Conservation (phyloP, 2,113 vertebrate species). For the Delphinapterus leucas region DNA sequence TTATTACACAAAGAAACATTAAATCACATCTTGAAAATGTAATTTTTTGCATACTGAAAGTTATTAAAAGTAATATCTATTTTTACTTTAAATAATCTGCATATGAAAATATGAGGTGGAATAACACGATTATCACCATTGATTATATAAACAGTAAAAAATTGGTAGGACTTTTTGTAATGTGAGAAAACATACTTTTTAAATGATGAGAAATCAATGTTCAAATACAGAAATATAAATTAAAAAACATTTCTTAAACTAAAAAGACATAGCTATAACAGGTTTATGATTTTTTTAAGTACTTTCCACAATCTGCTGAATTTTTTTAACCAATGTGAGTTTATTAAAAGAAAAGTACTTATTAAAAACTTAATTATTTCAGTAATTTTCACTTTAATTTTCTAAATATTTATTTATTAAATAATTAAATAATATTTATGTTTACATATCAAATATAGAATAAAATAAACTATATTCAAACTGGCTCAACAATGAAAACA, state of each 20-base stretch:
- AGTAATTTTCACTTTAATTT: slow-evolving; percentile 18
- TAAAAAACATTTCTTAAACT: slow-evolving; percentile 6
- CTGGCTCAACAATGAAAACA: slow-evolving; percentile 8
- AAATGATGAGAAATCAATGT: slow-evolving; percentile 8
- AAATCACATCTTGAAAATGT: background rate
- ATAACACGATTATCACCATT: background rate
- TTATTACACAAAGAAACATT: background rate
- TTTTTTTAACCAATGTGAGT: background rate
- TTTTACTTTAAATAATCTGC: slow-evolving; percentile 21
- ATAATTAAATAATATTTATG: background rate
- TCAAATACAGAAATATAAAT: slow-evolving; percentile 2
- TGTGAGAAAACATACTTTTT: background rate
- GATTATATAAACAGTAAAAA: background rate
- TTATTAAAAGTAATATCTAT: background rate
- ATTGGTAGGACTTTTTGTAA: background rate
- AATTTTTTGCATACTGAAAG: slow-evolving; percentile 1
- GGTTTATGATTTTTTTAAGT: background rate
- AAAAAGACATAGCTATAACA: background rate
- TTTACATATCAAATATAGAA: background rate
- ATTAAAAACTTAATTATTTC: slow-evolving; percentile 9
- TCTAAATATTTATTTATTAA: background rate
- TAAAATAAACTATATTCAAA: background rate
- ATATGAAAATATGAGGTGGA: background rate
- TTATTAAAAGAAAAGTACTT: background rate
- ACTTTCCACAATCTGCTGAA: background rate